Evolutionary conservation across 2,888 invertebrate species (phyloP).

Genomic region (Branchipolynoe longqiensis): DNA sequence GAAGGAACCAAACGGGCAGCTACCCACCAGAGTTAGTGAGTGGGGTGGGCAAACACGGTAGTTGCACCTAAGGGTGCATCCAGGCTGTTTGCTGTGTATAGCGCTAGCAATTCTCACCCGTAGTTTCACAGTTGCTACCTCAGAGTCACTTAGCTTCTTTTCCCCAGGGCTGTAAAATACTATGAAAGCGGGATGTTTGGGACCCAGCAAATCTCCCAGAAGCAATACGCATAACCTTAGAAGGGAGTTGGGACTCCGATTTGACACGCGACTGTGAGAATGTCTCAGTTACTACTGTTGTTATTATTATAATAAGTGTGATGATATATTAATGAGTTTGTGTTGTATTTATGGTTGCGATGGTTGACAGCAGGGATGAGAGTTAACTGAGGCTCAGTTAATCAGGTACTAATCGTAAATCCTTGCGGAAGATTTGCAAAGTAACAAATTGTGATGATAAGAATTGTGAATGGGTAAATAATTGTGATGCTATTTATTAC

Average conservation of each 20-base stretch:
- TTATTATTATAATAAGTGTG: background rate
- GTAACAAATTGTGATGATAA: slow-evolving; percentile 27
- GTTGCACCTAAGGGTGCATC: no score
- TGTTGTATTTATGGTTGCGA: background rate
- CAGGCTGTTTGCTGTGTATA: no score
- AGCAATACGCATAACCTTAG: background rate
- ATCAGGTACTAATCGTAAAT: slow-evolving; percentile 12
- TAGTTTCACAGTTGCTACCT: no score
- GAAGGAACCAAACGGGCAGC: no score
- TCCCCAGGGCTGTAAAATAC: no score
- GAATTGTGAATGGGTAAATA: slow-evolving; percentile 51
- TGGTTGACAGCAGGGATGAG: background rate
- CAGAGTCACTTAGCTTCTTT: no score
- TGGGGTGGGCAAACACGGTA: no score
- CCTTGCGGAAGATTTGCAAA: slow-evolving; percentile 15
- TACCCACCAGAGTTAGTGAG: no score
- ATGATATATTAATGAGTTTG: background rate
- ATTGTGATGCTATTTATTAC: slow-evolving; percentile 53
- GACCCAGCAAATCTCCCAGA: background rate
- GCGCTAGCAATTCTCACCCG: no score
- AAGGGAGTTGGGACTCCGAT: background rate
- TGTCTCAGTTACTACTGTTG: background rate
- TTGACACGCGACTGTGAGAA: slow-evolving; percentile 5
- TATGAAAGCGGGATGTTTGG: no score
- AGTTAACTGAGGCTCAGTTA: background rate